Conservation (phyloP, 2,888 invertebrate species). For the Malthinus seriepunctatus region DNA sequence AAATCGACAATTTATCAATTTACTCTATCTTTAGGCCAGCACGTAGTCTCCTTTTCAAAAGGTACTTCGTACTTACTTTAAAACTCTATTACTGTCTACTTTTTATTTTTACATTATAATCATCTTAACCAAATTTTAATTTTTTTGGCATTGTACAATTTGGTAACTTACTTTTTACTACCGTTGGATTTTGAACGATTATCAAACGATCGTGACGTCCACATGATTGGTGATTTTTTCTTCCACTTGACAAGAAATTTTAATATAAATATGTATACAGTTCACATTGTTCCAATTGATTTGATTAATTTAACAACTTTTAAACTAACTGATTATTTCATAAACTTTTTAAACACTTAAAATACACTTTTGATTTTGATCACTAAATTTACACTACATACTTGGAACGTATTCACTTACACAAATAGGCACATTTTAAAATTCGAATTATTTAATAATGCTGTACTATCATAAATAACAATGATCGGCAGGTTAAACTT, state of each 20-base stretch:
- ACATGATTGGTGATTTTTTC: not conserved
- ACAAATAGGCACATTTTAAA: not conserved
- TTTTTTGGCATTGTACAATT: not conserved
- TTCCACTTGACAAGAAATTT: not conserved
- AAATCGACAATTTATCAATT: slow-evolving; percentile 31
- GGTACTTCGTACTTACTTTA: slow-evolving; percentile 34
- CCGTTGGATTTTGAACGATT: slow-evolving; percentile 11
- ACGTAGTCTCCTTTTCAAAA: slow-evolving; percentile 11
- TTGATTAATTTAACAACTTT: not conserved
- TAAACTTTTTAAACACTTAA: no score
- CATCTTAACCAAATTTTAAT: not conserved
- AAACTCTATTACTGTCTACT: slow-evolving; percentile 41
- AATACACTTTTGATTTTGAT: not conserved
- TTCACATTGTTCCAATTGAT: not conserved
- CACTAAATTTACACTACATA: not conserved
- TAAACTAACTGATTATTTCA: not conserved
- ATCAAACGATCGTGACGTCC: slow-evolving; percentile 7
- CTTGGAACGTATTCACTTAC: not conserved
- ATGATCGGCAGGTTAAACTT: slow-evolving; percentile 15
- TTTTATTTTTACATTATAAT: not conserved
- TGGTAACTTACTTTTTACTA: slow-evolving; percentile 12
- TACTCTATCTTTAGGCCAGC: slow-evolving; percentile 29
- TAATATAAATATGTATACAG: not conserved
- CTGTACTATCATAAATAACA: slow-evolving; percentile 7
- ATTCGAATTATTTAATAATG: slow-evolving; percentile 4